Percentiles rank a stretch among this genome's conserved stretches.
Conservation (phyloP, 2,797 vertebrate species). For the Naso thynnoides region DNA sequence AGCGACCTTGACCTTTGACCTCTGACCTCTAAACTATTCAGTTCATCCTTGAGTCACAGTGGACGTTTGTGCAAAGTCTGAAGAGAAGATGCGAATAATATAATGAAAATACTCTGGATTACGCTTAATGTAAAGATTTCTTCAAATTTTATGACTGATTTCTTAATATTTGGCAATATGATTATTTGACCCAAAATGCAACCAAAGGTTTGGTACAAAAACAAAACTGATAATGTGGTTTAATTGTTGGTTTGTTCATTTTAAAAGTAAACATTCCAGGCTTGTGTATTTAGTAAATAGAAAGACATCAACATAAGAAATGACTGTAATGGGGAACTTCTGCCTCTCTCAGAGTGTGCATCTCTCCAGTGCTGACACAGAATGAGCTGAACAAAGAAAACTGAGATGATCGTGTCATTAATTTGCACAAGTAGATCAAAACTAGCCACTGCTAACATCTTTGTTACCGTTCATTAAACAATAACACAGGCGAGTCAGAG, state of each 20-base stretch:
- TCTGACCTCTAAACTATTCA: too few relatives aligned
- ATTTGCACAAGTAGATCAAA: background rate
- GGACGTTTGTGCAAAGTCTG: too few relatives aligned
- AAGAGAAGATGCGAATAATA: too few relatives aligned
- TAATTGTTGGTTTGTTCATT: slow-evolving; percentile 6
- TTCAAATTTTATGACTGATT: too few relatives aligned
- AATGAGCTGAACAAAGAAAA: background rate
- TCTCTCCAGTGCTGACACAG: background rate
- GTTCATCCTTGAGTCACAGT: too few relatives aligned
- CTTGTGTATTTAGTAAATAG: background rate
- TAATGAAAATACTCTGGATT: too few relatives aligned
- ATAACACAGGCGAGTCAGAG: background rate
- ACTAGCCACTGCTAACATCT: background rate
- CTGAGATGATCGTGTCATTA: background rate
- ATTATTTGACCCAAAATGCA: too few relatives aligned
- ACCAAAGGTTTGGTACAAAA: too few relatives aligned
- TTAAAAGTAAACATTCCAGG: background rate
- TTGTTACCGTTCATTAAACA: background rate
- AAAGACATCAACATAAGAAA: slow-evolving; percentile 1
- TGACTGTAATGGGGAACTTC: background rate
- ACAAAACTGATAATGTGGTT: too few relatives aligned
- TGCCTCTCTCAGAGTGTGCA: background rate
- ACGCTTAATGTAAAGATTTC: too few relatives aligned
- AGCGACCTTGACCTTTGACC: too few relatives aligned
- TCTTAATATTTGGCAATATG: too few relatives aligned